Evolutionary conservation across 2,113 vertebrate species (phyloP), one percentile per base, ranked within the genome.

Genomic region (Aythya baeri): DNA sequence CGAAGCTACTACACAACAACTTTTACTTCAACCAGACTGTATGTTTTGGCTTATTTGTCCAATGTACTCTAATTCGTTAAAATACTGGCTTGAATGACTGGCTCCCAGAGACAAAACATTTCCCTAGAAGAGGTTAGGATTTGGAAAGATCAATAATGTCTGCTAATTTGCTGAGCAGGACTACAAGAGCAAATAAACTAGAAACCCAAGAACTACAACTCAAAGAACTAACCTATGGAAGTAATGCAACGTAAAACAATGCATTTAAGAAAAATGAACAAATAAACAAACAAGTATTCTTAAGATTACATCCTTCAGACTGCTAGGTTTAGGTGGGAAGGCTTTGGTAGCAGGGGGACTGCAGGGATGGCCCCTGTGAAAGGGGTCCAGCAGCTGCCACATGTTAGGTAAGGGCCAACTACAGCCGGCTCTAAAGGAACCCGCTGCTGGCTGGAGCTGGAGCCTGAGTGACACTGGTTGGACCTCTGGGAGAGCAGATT

Each of bases 221-320:
- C 17, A 32, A 80, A 63, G 11, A 46, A 57, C 27, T 38, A 67
- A 16, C 26, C 43, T 62, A 26, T n/a, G 13, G 67, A 73, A 9
- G 22, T 13, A 9, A 14, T 1, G 3, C 26, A 14, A 32, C 0
- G 4, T n/a, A 17, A 83, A 93, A 38, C 5, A 13, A 46, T 1
- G 3, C 2, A 34, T 61, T 91, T 44, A 62, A 65, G 50, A 20
- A 78, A 23, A 50, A 54, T 7, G 43, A 46, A 61, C 22, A 49
- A 29, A 50, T 50, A 25, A 50, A 57, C 54, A 38, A 63, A 26
- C 36, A 63, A 63, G 36, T 29, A 58, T 73, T 31, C 46, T 54
- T 8, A 26, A 73, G 67, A 49, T 31, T 32, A 21, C 13, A 29
- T 31, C 46, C 11, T 31, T 67, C 26, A 34, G 46, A 50, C 50